Base-by-base conservation (phyloP, 2,113 vertebrate species). In the Calyptomena viridis region DNA sequence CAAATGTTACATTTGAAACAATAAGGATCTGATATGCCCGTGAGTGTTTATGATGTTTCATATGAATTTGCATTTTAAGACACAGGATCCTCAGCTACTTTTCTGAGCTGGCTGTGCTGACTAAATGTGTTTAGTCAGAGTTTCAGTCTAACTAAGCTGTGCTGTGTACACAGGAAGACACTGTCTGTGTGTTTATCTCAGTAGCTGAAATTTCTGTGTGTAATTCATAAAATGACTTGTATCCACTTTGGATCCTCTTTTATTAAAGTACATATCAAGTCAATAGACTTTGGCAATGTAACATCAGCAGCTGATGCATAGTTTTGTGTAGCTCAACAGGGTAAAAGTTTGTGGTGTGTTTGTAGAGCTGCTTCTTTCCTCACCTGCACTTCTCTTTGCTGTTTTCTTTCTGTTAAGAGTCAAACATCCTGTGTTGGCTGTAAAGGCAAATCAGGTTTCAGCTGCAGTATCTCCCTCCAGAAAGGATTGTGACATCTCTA, bases 121-220 rank as follows among this genome's bases (percentile, higher is more conserved):
- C 67, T 80, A 72, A 96, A 69, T 95, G 35, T 95, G 92, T 97
- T 95, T 94, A 97, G 96, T 96, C 95, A 96, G 88, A 87, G 94
- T 95, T 97, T 97, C 95, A 72, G 47, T 97, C 87, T 94, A 85
- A 76, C 80, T 92, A 84, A 95, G 80, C 76, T 56, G 46, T 59
- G 31, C 60, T 62, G 1, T 67, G 63, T 72, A 47, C 64, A 81
- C 88, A 94, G 93, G 96, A 97, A 96, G 93, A 44, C 72, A 21
- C 50, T 83, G 77, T 53, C 78, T 91, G 21, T 94, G 23, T 90
- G 46, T 97, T 94, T 94, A 84, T 88, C 52, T 79, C 80, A 37
- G 16, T 3, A 71, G n/a, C 49, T 78, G 27, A 75, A 93, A 72
- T 68, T 93, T 90, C 75, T 80, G 28, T 73, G 10, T 68, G 81